phyloP scores from a whole-genome alignment of 2,888 invertebrate genomes.

The Linnaemya vulpina region DNA sequence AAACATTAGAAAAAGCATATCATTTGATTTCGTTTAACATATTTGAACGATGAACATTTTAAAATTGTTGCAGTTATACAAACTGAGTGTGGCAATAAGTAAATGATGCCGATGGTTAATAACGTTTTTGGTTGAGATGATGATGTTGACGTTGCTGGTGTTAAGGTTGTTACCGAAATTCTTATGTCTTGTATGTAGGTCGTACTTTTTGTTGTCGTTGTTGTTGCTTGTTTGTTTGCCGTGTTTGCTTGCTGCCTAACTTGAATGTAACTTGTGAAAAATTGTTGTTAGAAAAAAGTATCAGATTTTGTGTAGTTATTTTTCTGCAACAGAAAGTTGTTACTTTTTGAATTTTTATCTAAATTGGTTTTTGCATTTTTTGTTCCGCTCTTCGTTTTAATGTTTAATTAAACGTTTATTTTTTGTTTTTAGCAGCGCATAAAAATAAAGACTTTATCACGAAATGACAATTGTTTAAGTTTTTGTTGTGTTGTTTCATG shows the following conservation, averaged over 20 bases:
- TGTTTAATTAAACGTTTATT: constrained; percentile 76
- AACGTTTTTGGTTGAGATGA: constrained; percentile 43
- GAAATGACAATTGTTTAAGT: constrained; percentile 68
- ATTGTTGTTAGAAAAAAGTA: constrained; percentile 33
- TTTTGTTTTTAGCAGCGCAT: constrained; percentile 59
- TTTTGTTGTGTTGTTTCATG: not conserved
- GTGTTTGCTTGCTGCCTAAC: not conserved
- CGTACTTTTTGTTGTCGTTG: too few species aligned
- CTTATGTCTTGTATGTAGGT: constrained; percentile 28
- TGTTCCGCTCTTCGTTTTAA: constrained; percentile 50
- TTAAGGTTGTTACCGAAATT: constrained; percentile 37
- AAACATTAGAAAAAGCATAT: constrained; percentile 54
- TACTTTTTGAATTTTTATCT: constrained; percentile 72
- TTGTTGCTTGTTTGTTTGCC: too few species aligned
- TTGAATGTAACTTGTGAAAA: constrained; percentile 21
- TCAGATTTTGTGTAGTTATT: constrained; percentile 44
- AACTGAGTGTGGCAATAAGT: constrained; percentile 55
- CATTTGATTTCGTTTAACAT: constrained; percentile 58
- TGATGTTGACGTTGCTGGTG: constrained; percentile 40
- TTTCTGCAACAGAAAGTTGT: constrained; percentile 5
- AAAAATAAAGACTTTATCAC: constrained; percentile 71
- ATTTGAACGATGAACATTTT: constrained; percentile 5
- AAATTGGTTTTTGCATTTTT: constrained; percentile 73
- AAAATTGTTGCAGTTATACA: constrained; percentile 27
- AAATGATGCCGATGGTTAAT: constrained; percentile 60